Percentiles rank a stretch among this genome's conserved stretches.
phyloP scores from a whole-genome alignment of 2,888 invertebrate species.

The Amphipoea lucens region DNA sequence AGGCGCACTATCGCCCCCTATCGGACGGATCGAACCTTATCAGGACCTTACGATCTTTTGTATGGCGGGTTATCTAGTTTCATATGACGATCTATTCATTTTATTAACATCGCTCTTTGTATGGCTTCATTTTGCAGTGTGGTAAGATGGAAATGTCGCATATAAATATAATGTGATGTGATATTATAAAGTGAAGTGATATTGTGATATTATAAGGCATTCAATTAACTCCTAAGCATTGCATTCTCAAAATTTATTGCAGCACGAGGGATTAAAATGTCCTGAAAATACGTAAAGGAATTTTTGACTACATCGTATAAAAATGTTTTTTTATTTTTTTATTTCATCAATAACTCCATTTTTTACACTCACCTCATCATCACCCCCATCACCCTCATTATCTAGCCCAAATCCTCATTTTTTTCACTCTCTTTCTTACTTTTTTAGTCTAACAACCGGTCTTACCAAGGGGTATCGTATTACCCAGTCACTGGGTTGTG shows the following conservation, averaged over 20 bases:
- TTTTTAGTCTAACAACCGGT: no score
- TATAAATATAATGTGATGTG: not conserved
- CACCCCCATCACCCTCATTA: no score
- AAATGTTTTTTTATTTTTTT: not conserved
- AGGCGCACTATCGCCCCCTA: slow-evolving; percentile 77
- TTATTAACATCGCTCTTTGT: slow-evolving; percentile 61
- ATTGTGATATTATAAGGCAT: not conserved
- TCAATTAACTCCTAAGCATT: not conserved
- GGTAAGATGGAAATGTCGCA: slow-evolving; percentile 18
- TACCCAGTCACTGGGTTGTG: no score
- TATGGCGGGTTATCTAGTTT: slow-evolving; percentile 64
- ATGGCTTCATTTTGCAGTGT: slow-evolving; percentile 53
- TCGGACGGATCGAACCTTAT: slow-evolving; percentile 64
- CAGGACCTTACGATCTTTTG: slow-evolving; percentile 69
- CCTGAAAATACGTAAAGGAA: not conserved
- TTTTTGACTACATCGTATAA: not conserved
- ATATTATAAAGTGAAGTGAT: no score
- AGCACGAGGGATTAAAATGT: not conserved
- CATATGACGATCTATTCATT: slow-evolving; percentile 65
- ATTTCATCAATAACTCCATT: not conserved
- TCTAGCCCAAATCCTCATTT: no score
- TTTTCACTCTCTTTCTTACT: no score
- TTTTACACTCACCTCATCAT: not conserved
- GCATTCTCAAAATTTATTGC: not conserved
- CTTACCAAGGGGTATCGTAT: no score